Base-by-base conservation (phyloP, 92 coral and sea anemone genomes). In the Anthopleura xanthogrammica region DNA sequence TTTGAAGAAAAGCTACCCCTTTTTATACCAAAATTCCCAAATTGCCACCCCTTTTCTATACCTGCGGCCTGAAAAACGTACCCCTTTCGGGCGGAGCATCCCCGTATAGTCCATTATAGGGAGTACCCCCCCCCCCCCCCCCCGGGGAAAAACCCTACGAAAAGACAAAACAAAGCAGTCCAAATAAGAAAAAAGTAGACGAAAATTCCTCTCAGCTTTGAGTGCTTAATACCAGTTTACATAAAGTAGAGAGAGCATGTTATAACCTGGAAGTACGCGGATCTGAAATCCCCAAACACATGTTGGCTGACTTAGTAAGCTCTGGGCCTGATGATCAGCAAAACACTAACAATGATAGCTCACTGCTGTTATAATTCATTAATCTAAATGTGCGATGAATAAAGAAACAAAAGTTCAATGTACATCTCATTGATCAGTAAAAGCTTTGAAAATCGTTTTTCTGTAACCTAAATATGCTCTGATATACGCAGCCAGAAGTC, bases 191-290 rank as follows among this genome's bases (percentile, higher is more conserved):
- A 52, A 87, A 89, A 19, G 86, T 75, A 1, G 89, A 87, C 58
- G 58, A 13, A 54, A 54, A 54, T 54, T 13, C 58, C 58, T 87
- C 95, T 75, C 94, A 96, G 81, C 75, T 92, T 5, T 88, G 93
- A 20, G 94, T 89, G 64, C 79, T 96, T 75, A 93, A 88, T 60
- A 80, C 87, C 55, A 96, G 98, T 81, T 86, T 96, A 58, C 70
- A 83, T 50, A 96, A 96, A 85, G 98, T 96, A 56, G 99, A 96
- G 78, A 41, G 79, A 41, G 97, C 95, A 3, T 96, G 99, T 79
- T 96, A 96, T 72, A 96, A 93, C 1, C 79, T 96, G 55, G 93
- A 90, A 79, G 94, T 96, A 7, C 92, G 99, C 39, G 94, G 99
- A 3, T 94, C 98, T 5, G 99, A 96, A 85, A 91, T 96, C 42